These are phyloP conservation scores for Allolobophora icterica DNA, from an alignment of 2,888 invertebrate genomes.

Conservation along the genomic window DNA sequence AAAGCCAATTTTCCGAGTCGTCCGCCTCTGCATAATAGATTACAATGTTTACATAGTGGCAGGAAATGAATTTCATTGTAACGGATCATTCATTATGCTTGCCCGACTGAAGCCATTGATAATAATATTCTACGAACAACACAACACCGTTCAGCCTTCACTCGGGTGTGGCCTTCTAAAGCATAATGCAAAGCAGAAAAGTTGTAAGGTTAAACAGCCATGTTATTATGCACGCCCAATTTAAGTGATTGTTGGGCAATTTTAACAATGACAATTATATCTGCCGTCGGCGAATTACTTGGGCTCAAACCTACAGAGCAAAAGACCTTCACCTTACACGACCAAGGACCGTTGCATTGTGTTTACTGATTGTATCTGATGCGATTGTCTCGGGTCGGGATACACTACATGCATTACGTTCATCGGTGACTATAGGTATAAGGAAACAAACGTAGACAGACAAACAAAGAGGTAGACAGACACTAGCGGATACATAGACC, in stretches of 20 bases:
- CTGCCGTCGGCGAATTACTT: background rate
- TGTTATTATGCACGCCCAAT: background rate
- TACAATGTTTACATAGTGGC: slow-evolving; percentile 3
- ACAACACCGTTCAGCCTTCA: background rate
- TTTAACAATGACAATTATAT: background rate
- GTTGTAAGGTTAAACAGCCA: background rate
- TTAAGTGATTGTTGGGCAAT: background rate
- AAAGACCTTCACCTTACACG: background rate
- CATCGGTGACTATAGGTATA: background rate
- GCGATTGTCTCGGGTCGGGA: background rate
- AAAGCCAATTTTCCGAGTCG: background rate
- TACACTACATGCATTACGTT: background rate
- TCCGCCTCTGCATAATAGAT: background rate
- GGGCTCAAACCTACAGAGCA: too few relatives aligned
- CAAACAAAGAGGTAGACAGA: background rate
- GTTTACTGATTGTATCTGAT: background rate
- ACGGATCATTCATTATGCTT: background rate
- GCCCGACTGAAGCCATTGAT: background rate
- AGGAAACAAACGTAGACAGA: background rate
- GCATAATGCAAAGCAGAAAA: background rate
- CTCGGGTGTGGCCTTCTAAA: background rate
- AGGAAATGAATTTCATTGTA: background rate
- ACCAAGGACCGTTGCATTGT: background rate
- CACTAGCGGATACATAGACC: background rate
- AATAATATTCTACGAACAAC: background rate